Evolutionary conservation across 2,113 vertebrate genomes (phyloP), one percentile per base, ranked within the genome.

Genomic region (Empidonax alnorum): DNA sequence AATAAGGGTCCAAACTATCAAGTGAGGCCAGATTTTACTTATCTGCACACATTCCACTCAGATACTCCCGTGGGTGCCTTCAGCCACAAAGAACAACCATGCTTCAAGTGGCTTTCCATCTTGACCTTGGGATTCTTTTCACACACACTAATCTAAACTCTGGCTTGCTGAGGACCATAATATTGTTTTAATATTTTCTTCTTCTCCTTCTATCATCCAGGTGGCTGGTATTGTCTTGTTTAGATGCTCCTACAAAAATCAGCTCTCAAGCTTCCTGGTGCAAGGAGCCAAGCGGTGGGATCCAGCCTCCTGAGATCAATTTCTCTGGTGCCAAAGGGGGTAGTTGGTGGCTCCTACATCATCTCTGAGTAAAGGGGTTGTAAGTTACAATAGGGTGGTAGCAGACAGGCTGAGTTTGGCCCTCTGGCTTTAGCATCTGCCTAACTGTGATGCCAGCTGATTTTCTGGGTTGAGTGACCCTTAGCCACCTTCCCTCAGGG

Each of bases 221-320:
- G 24, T 52, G 14, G 49, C 25, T 50, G 25, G 25, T 28, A 25
- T 16, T 52, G 25, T 52, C 50, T 28, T 52, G 25, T 52, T 52
- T 52, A 52, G 50, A 25, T 52, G 25, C 25, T 50, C 25, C 25
- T 50, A 50, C 50, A 52, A 28, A 52, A 52, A 62, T 33, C 31
- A 25, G 7, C 14, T 76, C 75, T 61, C 33, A 41, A 68, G 9
- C 44, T 69, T 18, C 12, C 31, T 2, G 3, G n/a, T 0, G 0
- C 28, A 46, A 69, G n/a, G 22, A 68, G 24, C 19, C 1, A 4
- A 37, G 25, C 61, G 46, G 7, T 62, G 59, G 41, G 35, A 53
- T 88, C 27, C 44, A 76, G 31, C 16, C 69, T 69, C 27, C 42
- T 49, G 55, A 72, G 22, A 56, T 39, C 30, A 39, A 5, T 56